phyloP scores from a whole-genome alignment of 2,113 vertebrate genomes.

The Corythoichthys haematopterus region DNA sequence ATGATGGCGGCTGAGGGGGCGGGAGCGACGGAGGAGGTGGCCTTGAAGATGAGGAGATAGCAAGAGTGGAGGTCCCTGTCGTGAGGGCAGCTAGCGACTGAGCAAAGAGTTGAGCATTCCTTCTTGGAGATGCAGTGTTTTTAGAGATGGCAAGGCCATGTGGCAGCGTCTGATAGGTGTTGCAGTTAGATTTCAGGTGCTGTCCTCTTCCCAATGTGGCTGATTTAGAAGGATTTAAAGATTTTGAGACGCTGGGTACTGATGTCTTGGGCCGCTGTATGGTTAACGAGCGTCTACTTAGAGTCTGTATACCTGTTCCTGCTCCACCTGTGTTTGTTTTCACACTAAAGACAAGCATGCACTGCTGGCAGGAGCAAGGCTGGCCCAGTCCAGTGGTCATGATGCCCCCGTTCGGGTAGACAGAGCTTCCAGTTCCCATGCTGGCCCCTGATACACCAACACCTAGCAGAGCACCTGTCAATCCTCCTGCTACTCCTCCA shows the following conservation, averaged over 20 bases:
- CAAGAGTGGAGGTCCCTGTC: conserved; percentile 48
- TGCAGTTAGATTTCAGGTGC: conserved; percentile 47
- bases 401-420: conserved; percentile 55
- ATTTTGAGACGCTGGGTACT: conserved; percentile 23
- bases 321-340: conserved; percentile 67
- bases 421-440: conserved; percentile 36
- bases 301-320: conserved; percentile 42
- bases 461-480: conserved; percentile 62
- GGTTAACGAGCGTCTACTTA: conserved; percentile 55
- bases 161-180: conserved; percentile 68
- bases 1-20: conserved; percentile 52
- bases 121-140: conserved; percentile 47
- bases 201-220: conserved; percentile 56
- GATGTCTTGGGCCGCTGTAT: conserved; percentile 54
- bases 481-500: conserved; percentile 43
- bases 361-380: conserved; percentile 85
- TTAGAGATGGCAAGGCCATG: conserved; percentile 64
- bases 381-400: conserved; percentile 50
- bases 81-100: conserved; percentile 69
- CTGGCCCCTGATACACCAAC: conserved; percentile 65
- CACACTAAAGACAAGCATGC: conserved; percentile 84
- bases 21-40: conserved; percentile 65
- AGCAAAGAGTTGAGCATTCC: conserved; percentile 65
- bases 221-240: conserved; percentile 47
- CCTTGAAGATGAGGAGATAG: conserved; percentile 54